Base-by-base conservation (phyloP, 2,797 vertebrate species). In the Crocidura indochinensis region DNA sequence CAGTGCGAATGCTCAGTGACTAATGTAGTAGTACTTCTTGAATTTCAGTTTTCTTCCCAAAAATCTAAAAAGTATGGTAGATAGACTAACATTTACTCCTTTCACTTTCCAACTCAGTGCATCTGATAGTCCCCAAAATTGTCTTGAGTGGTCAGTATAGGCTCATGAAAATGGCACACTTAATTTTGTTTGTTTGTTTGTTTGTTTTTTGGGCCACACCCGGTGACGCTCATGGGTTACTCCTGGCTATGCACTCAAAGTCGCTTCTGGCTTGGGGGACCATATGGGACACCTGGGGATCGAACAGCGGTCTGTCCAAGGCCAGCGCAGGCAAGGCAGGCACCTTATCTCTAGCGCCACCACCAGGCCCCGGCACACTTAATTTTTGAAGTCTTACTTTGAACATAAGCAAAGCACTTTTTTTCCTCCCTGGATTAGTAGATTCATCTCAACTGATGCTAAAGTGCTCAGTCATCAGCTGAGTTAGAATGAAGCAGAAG, bases 371-470 rank as follows among this genome's bases (percentile, higher is more conserved):
- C n/a, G n/a, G n/a, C n/a, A n/a, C n/a, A n/a, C n/a, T n/a, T n/a
- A n/a, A n/a, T n/a, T n/a, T n/a, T n/a, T n/a, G n/a, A n/a, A 92
- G 84, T 38, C 38, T 80, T 91, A 46, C 29, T 81, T 53, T 75
- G 56, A 93, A 72, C 11, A 71, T 60, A 84, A 84, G 46, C 68
- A 90, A 87, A 90, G 38, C 56, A 87, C 29, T 91, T 88, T 84
- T 62, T 87, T 91, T 20, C 38, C 38, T 38, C 38, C 38, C 38
- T 14, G 51, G 19, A 38, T 87, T 27, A 88, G 47, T 29, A 90
- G 31, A 64, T 74, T 90, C 27, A 90, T 86, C 26, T 83, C 22
- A 76, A 49, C 56, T 69, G 69, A 76, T n/a, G 19, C 51, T 38
- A 62, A 74, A 79, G 80, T 56, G 62, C 38, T 89, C 47, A 84